Percentiles rank a stretch among this genome's conserved stretches.
Conservation (phyloP, 2,113 vertebrate genomes). For the Catharus fuscescens region DNA sequence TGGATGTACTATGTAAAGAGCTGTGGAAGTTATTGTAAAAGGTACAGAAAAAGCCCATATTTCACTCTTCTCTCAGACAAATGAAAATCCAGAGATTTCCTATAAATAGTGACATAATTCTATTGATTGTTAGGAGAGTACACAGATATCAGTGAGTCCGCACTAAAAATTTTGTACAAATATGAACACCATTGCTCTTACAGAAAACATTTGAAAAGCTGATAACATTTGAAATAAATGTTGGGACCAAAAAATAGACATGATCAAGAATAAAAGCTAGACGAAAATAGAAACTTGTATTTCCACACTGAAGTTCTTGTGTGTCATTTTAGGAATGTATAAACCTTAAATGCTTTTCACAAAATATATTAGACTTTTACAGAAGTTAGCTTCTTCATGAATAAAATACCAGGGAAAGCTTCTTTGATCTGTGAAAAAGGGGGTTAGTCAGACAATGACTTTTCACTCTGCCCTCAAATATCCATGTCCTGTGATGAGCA, state of each 20-base stretch:
- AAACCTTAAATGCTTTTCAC: background rate
- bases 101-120: background rate
- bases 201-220: background rate
- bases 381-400: background rate
- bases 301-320: background rate
- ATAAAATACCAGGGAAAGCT: background rate
- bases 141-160: background rate
- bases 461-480: background rate
- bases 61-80: background rate
- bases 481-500: background rate
- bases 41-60: background rate
- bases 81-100: background rate
- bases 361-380: background rate
- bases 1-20: background rate
- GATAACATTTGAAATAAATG: background rate
- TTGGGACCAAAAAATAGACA: background rate
- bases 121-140: background rate
- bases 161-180: background rate
- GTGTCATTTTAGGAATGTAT: background rate
- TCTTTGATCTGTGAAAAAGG: background rate
- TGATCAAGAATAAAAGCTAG: background rate
- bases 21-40: background rate
- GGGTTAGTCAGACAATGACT: background rate
- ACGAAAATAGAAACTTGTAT: background rate
- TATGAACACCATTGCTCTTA: background rate